Evolutionary conservation across 2,797 vertebrate genomes (phyloP).

Genomic region (Loris lydekkerianus): DNA sequence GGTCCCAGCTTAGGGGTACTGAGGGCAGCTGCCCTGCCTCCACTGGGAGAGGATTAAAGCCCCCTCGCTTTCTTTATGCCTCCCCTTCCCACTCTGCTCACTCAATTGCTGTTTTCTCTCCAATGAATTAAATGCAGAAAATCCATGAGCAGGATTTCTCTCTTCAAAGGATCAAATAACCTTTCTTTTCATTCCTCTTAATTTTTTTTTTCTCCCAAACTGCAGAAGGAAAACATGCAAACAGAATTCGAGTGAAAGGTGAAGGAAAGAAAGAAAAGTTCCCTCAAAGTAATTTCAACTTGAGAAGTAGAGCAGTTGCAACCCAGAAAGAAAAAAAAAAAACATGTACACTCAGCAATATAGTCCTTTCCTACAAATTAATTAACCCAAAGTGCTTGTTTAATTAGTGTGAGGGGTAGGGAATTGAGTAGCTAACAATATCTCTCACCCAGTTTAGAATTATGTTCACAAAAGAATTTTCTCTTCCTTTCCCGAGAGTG

Average conservation of each 20-base stretch:
- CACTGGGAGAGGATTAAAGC: conserved; percentile 7
- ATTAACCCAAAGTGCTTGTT: conserved; percentile 87
- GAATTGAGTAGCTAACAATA: conserved; percentile 84
- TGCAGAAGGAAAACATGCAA: conserved; percentile 73
- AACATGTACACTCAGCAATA: conserved; percentile 73
- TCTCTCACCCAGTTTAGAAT: conserved; percentile 80
- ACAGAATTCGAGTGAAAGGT: conserved; percentile 70
- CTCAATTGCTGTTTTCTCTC: conserved; percentile 63
- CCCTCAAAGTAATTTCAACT: conserved; percentile 78
- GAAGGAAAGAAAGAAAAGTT: conserved; percentile 78
- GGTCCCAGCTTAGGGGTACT: not conserved
- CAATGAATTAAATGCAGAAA: conserved; percentile 75
- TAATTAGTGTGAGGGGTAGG: conserved; percentile 84
- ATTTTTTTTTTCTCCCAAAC: not conserved
- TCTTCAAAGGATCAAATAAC: conserved; percentile 79
- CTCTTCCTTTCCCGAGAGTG: conserved; percentile 47
- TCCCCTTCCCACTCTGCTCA: not conserved
- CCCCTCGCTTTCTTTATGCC: not conserved
- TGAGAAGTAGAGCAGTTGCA: conserved; percentile 80
- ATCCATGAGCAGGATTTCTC: conserved; percentile 77
- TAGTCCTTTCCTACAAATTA: conserved; percentile 82
- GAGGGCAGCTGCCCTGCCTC: not conserved
- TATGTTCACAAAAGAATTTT: conserved; percentile 81
- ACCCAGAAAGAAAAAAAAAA: conserved; percentile 70
- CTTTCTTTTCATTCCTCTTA: conserved; percentile 17